A percentile compares a stretch with the other conserved stretches of the same genome.
Evolutionary conservation across 2,113 vertebrate species (phyloP).

Genomic region (Ornithorhynchus anatinus): DNA sequence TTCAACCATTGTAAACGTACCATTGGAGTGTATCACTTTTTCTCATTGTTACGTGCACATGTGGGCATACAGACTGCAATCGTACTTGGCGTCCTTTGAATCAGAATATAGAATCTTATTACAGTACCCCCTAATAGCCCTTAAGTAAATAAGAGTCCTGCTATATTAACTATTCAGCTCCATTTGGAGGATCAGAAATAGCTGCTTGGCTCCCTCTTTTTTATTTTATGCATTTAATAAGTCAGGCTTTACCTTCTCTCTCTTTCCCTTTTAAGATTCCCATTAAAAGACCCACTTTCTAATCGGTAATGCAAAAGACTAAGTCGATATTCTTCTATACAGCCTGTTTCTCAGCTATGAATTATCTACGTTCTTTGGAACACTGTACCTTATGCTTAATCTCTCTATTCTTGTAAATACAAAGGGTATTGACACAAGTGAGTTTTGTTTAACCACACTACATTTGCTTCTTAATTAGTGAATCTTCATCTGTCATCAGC

Average conservation of each 20-base stretch:
- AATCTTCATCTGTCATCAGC: slow-evolving; percentile 76
- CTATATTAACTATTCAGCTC: neutral
- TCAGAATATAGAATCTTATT: slow-evolving; percentile 3
- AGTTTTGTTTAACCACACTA: slow-evolving; percentile 85
- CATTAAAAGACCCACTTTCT: too few relatives aligned
- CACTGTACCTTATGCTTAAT: slow-evolving; percentile 31
- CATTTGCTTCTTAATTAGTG: slow-evolving; percentile 89
- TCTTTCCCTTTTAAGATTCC: too few relatives aligned
- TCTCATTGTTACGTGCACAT: slow-evolving; percentile 48
- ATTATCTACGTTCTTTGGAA: slow-evolving; percentile 43
- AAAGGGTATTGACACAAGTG: slow-evolving; percentile 79
- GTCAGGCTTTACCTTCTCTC: too few relatives aligned
- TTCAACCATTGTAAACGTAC: neutral
- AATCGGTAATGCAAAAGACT: slow-evolving; percentile 31
- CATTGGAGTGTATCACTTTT: neutral
- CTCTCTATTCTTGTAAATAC: slow-evolving; percentile 70
- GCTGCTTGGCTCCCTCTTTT: neutral
- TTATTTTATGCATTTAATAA: slow-evolving; percentile 28
- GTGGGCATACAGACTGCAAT: neutral
- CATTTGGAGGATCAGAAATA: slow-evolving; percentile 6
- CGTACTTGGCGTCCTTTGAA: slow-evolving; percentile 11
- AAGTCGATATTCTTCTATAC: slow-evolving; percentile 32
- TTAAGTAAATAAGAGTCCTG: slow-evolving; percentile 8
- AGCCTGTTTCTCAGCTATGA: slow-evolving; percentile 50
- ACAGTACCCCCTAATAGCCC: neutral